Base-by-base conservation (phyloP, 2,113 vertebrate genomes). In the Chloropsis hardwickii region DNA sequence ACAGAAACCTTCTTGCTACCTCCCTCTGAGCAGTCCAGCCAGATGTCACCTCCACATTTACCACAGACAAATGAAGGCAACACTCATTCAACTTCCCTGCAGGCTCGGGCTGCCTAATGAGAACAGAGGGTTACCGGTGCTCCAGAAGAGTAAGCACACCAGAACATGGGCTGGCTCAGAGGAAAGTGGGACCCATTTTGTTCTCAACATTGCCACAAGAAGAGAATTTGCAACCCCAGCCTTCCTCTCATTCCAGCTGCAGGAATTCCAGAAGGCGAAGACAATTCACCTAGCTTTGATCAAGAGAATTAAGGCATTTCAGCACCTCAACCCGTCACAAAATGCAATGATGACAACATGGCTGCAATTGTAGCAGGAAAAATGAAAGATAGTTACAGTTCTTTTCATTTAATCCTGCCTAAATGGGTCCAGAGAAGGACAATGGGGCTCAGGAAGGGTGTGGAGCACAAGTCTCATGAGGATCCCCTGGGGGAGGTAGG, bases 251-350 rank as follows among this genome's bases (percentile, higher is more conserved):
- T n/a, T 62, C 83, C 57, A 85, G 50, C 17, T 70, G 58, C 54
- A 93, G 64, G 17, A 67, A 39, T 18, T 86, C 53, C 54, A 69
- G 48, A 37, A 69, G 20, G 8, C 18, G 6, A 91, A 81, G 54
- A n/a, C 14, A 86, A 86, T 53, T 73, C n/a, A 37, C 37, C 45
- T 14, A 24, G 57, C 29, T 72, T 51, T 65, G 50, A 28, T 57
- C 28, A 70, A 60, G 28, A 51, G 31, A 78, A 66, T 0, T 7
- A 45, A 72, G 12, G 33, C 6, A 18, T 21, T 64, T 47, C 29
- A 28, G 9, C 0, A 0, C 37, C 33, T 62, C 51, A 84, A 8
- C 3, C 8, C 5, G 20, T 70, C n/a, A 50, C 6, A 65, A 80
- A 70, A 66, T 5, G 9, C 25, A 69, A 6, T 14, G 12, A 44